Evolutionary conservation across 2,888 invertebrate genomes (phyloP), one percentile per base, ranked within the genome.

Genomic region (Pyrocoelia pectoralis): DNA sequence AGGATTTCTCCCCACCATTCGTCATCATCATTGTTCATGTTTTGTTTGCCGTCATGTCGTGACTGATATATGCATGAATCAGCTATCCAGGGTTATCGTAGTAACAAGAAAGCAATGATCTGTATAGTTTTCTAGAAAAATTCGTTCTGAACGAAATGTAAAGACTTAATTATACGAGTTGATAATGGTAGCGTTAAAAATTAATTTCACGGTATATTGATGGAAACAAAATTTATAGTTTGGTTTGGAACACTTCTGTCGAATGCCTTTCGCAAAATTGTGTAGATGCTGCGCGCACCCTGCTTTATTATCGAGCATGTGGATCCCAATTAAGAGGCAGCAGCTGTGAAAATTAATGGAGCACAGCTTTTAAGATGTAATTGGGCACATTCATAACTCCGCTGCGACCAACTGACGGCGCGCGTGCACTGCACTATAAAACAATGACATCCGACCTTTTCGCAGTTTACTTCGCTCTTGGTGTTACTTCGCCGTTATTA

Each of bases 261-360:
- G 58, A 63, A 61, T 61, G 65, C 57, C 56, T 60, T 56, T 50
- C 60, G 61, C 57, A 49, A 65, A 65, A 54, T 48, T 55, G 63
- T 58, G 66, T 61, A 63, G 65, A 70, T 68, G 56, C 65, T 66
- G 66, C 63, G 66, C 63, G 65, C 72, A 69, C 66, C 70, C 71
- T 69, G 79, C 80, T 83, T 84, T 84, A 84, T 84, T 84, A 84
- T 84, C 84, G 82, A 82, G 79, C 81, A 82, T 81, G 80, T 82
- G 83, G 82, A 83, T 84, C 83, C 84, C 84, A 85, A 85, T 85
- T 85, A 85, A 85, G 84, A 83, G 82, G 84, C 84, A 84, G 84
- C 85, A 85, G 84, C 85, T 85, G 85, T 84, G 85, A 84, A 84
- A 85, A 85, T 85, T 85, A 85, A 85, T 85, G 85, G 84, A 82